A percentile compares a stretch with the other conserved stretches of the same genome.
Evolutionary conservation across 2,797 vertebrate genomes (phyloP).

Genomic region (Enteromius fasciolatus): DNA sequence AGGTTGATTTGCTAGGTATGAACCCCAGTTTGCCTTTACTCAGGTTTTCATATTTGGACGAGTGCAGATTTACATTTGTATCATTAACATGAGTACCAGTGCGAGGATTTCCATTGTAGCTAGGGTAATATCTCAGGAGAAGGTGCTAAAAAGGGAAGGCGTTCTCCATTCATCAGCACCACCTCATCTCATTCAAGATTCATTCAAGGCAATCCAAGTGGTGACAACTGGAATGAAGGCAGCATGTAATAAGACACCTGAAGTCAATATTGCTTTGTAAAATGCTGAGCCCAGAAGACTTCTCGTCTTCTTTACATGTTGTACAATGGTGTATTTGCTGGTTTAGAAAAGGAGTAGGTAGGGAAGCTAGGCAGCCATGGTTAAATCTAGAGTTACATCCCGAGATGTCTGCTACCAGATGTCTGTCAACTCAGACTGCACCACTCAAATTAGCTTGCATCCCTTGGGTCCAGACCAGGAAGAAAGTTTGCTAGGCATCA

Average conservation of each 20-base stretch:
- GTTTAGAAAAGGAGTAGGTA: background rate
- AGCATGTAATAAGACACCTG: background rate
- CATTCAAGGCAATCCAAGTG: background rate
- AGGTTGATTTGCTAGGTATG: background rate
- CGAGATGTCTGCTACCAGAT: background rate
- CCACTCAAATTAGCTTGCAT: background rate
- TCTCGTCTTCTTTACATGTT: background rate
- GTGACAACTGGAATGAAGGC: background rate
- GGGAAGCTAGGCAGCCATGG: background rate
- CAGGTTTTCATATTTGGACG: background rate
- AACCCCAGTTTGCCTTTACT: background rate
- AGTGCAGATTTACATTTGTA: background rate
- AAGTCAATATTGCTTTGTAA: background rate
- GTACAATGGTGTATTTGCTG: no score
- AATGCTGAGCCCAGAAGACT: background rate
- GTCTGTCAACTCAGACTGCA: background rate
- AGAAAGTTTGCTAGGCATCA: background rate
- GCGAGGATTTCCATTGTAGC: background rate
- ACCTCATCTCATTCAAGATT: no score
- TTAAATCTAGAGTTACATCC: background rate
- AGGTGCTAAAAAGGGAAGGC: background rate
- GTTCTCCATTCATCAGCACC: background rate
- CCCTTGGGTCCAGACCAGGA: background rate
- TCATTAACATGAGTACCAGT: background rate
- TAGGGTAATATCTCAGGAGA: no score